phyloP scores from a whole-genome alignment of 2,888 invertebrate genomes.

The Tetranychus piercei region DNA sequence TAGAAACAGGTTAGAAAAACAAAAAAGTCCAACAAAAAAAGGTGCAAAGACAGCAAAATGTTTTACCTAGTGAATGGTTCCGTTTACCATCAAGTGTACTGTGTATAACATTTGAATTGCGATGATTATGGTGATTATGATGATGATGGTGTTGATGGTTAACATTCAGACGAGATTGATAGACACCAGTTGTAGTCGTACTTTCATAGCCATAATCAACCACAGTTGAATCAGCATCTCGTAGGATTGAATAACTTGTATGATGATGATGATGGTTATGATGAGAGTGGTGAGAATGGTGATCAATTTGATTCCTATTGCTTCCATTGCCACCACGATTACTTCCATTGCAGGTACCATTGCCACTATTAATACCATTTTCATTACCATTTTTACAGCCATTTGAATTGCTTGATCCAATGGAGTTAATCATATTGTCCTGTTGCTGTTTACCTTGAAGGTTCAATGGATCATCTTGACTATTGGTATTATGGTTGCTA shows the following conservation, averaged over 20 bases:
- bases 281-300: neutral
- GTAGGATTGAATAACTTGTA: conserved; percentile 13
- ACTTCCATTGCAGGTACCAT: too few relatives aligned
- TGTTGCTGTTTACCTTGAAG: too few relatives aligned
- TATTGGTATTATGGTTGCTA: too few relatives aligned
- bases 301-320: too few relatives aligned
- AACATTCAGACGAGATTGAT: too few relatives aligned
- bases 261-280: conserved; percentile 3
- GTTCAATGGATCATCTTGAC: too few relatives aligned
- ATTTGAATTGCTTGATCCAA: neutral
- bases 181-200: neutral
- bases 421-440: neutral
- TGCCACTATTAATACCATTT: neutral
- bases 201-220: conserved; percentile 7
- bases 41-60: too few relatives aligned
- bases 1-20: too few relatives aligned
- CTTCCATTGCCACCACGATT: too few relatives aligned
- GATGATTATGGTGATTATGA: neutral
- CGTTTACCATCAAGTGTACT: neutral
- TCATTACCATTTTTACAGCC: neutral
- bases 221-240: conserved; percentile 2
- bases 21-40: too few relatives aligned
- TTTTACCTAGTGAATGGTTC: too few relatives aligned
- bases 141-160: neutral
- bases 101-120: neutral